A percentile compares a stretch with the other conserved stretches of the same genome.
Evolutionary conservation across 2,113 vertebrate genomes (phyloP).

Genomic region (Pavo muticus): DNA sequence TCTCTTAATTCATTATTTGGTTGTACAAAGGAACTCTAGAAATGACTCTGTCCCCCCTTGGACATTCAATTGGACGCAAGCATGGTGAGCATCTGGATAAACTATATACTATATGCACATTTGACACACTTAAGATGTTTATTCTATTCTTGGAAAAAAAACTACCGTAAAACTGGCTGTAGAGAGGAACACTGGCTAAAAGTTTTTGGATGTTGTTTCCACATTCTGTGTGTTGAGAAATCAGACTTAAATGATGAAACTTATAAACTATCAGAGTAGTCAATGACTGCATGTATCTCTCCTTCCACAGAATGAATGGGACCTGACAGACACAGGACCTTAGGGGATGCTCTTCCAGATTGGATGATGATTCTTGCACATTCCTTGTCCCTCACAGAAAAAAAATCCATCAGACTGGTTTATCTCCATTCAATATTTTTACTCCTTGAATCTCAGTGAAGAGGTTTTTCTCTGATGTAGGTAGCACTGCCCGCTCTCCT

Average conservation of each 20-base stretch:
- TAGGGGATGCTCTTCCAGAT: background rate
- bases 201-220: background rate
- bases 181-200: background rate
- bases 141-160: background rate
- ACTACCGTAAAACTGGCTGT: background rate
- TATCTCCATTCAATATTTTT: conserved; percentile 28
- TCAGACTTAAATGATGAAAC: background rate
- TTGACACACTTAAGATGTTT: background rate
- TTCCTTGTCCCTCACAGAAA: background rate
- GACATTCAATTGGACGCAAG: background rate
- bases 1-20: background rate
- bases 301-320: background rate
- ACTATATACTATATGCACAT: background rate
- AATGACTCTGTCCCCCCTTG: background rate
- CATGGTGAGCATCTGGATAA: background rate
- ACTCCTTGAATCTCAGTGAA: conserved; percentile 31
- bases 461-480: conserved; percentile 67
- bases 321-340: background rate
- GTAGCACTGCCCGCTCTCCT: conserved; percentile 70
- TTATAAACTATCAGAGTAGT: background rate
- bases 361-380: background rate
- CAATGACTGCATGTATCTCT: background rate
- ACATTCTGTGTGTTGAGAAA: background rate
- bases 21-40: background rate
- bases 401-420: background rate